Conservation (phyloP, 2,797 vertebrate species). For the Amblyopsis hoosieri region DNA sequence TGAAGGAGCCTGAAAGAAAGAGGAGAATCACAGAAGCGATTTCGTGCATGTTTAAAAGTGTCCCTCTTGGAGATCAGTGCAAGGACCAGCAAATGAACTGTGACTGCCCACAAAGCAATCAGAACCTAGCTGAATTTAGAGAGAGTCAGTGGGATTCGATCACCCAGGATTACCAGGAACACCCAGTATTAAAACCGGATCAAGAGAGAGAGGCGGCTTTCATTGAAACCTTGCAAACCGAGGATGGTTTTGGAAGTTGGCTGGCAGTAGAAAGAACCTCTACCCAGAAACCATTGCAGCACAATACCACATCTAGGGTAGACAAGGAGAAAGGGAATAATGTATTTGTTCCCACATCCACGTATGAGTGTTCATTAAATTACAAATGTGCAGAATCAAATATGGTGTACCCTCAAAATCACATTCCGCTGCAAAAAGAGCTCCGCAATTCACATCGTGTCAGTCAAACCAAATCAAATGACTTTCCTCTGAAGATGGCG, state of each 20-base stretch:
- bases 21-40: conserved; percentile 28
- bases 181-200: neutral
- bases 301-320: conserved; percentile 12
- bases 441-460: conserved; percentile 12
- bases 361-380: conserved; percentile 7
- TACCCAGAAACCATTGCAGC: conserved; percentile 47
- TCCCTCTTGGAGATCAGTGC: conserved; percentile 30
- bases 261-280: conserved; percentile 37
- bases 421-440: conserved; percentile 11
- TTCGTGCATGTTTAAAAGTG: conserved; percentile 15
- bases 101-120: conserved; percentile 8
- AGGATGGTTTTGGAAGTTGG: conserved; percentile 24
- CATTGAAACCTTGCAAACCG: conserved; percentile 17
- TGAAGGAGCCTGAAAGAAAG: conserved; percentile 56
- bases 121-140: conserved; percentile 7
- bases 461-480: conserved; percentile 24
- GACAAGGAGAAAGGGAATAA: conserved; percentile 54
- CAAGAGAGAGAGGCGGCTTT: conserved; percentile 14
- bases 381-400: conserved; percentile 11
- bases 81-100: conserved; percentile 38
- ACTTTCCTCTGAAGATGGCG: conserved; percentile 43
- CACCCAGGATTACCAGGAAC: conserved; percentile 40
- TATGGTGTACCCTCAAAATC: conserved; percentile 32
- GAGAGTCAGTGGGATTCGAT: conserved; percentile 8
- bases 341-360: conserved; percentile 17